Evolutionary conservation across 2,797 vertebrate genomes (phyloP), one percentile per base, ranked within the genome.

Genomic region (Ficedula albicollis): DNA sequence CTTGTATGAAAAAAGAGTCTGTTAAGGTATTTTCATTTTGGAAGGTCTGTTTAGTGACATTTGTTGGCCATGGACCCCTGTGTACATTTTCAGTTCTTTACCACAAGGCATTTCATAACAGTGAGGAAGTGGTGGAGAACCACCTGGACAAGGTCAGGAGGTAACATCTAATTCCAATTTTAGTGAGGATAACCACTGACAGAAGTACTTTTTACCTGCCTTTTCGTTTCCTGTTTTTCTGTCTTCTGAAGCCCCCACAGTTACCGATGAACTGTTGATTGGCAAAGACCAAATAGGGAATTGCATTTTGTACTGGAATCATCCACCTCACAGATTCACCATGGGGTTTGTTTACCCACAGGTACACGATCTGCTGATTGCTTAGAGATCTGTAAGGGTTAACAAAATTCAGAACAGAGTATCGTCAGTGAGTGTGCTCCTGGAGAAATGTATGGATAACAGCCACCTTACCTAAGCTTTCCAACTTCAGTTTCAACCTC

Each of bases 341-440:
- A 9, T 4, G 39, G 54, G 8, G n/a, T 56, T 69, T 84, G 68
- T 44, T 92, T 58, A 69, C 41, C 30, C 44, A 11, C 23, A 64
- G 95, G 89, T 54, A 90, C 64, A 63, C 0, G 0, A 66, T 62
- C 75, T 92, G 48, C 91, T 97, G 97, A 96, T 87, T 97, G 97
- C 97, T 96, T 90, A 79, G 91, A 86, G 43, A 89, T 79, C 60
- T 95, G 89, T 59, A 94, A 68, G 43, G 83, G 66, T 83, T 96
- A 96, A 95, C 93, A 87, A 87, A 92, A 94, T 76, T 96, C 95
- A 91, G 91, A 95, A 90, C 72, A 82, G 81, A 95, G 55, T 74
- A 90, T 69, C 11, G 19, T 26, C 56, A 89, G 84, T 62, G 76
- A 86, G 27, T 70, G 75, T 32, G 73, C 74, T 87, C 75, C 74